Evolutionary conservation across 2,113 vertebrate species (phyloP), one percentile per base, ranked within the genome.

Genomic region (Tetrao urogallus): DNA sequence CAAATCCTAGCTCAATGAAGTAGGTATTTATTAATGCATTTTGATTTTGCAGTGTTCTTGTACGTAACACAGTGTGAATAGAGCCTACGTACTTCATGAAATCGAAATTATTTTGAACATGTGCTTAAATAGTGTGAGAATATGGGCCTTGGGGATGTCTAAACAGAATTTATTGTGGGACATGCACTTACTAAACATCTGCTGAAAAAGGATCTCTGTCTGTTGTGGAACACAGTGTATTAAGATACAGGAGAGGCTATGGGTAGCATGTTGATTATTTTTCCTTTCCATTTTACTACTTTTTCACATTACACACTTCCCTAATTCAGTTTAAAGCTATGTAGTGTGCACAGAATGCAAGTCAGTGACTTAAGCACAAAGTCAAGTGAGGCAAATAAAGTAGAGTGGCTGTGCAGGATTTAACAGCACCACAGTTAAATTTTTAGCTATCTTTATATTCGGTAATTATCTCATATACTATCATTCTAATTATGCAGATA

Each of bases 401-500:
- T 10, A 89, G 82, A 96, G 45, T 22, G 8, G 74, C 36, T 92
- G 27, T 10, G 11, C 22, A 92, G 76, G 83, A 84, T 85, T 83
- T 88, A 83, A 74, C 77, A 91, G 79, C 56, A 71, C 14, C 12
- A n/a, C 43, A 76, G 28, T 30, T 45, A 93, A 71, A 57, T 52
- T 90, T 96, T 90, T 54, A 83, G 12, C 14, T 78, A 74, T 52
- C 84, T 69, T 43, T 85, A 73, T 66, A 73, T 63, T 71, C 34
- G n/a, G 48, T 84, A 91, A 93, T 93, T 94, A 93, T 69, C 36
- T 11, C 72, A 95, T 56, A 90, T 40, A 82, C 82, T 57, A 71
- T 82, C 78, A 79, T 92, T 91, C 64, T 84, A 92, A 94, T 95
- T 95, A 88, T 27, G 24, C 61, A 89, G 89, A 78, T 80, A 96